These are phyloP conservation scores for Diarsia mendica DNA, from an alignment of 2,888 invertebrate genomes.

Conservation along the genomic window DNA sequence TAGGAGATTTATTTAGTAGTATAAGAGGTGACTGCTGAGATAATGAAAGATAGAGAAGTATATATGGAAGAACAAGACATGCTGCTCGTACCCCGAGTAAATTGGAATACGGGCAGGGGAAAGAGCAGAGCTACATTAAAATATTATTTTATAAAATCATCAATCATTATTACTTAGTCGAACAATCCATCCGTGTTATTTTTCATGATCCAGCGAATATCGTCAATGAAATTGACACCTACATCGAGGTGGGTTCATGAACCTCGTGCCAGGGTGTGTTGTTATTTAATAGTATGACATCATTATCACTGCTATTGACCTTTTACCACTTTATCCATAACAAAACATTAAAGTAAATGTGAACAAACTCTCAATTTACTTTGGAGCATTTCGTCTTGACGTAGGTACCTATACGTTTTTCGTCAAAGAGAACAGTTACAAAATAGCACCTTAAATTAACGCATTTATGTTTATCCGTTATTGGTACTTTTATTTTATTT, in stretches of 20 bases:
- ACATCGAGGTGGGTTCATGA: constrained; percentile 22
- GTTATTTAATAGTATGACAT: constrained; percentile 17
- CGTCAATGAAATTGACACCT: constrained; percentile 34
- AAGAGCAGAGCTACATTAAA: no score
- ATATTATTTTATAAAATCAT: no score
- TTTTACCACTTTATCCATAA: constrained; percentile 1
- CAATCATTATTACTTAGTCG: not conserved
- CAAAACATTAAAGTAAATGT: not conserved
- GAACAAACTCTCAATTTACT: not conserved
- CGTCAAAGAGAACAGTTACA: not conserved
- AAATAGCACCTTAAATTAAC: not conserved
- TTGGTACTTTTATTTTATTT: not conserved
- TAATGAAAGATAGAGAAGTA: not conserved
- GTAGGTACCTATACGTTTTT: not conserved
- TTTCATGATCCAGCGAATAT: constrained; percentile 10
- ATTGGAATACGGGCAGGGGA: not conserved
- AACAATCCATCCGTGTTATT: not conserved
- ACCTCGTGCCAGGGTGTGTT: constrained; percentile 5
- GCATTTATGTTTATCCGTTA: not conserved
- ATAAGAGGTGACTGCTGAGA: not conserved
- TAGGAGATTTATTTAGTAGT: not conserved
- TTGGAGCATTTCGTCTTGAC: not conserved
- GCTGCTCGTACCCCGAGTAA: not conserved
- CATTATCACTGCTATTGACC: not conserved
- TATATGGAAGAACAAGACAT: not conserved